Conservation (phyloP, 2,113 vertebrate genomes). For the Nibea albiflora region DNA sequence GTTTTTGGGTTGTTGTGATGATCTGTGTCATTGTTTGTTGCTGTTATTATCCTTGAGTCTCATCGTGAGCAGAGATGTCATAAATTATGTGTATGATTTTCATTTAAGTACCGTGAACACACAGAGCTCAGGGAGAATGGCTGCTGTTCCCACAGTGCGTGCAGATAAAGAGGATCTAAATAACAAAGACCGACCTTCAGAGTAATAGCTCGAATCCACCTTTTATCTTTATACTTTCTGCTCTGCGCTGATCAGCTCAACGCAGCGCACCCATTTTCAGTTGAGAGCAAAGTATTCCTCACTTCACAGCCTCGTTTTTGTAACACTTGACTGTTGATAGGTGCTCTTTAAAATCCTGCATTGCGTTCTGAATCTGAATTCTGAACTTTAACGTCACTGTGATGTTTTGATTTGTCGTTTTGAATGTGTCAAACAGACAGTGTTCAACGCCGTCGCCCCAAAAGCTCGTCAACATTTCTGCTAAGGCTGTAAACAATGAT, state of each 20-base stretch:
- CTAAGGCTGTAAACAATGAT: background rate
- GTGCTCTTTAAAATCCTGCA: background rate
- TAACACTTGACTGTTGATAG: too few species aligned
- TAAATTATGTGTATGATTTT: background rate
- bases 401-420: background rate
- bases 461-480: background rate
- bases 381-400: background rate
- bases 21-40: background rate
- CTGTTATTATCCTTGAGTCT: background rate
- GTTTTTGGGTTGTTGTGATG: background rate
- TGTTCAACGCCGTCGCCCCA: background rate
- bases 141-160: background rate
- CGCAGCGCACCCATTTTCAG: too few species aligned
- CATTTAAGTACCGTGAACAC: background rate
- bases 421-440: background rate
- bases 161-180: background rate
- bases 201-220: background rate
- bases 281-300: background rate
- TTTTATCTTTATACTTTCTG: conserved; percentile 17
- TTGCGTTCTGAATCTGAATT: background rate
- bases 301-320: background rate
- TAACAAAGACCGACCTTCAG: background rate
- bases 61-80: background rate
- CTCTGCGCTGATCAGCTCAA: background rate
- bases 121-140: background rate